Base-by-base conservation (phyloP, 2,113 vertebrate genomes). In the Carlito syrichta region DNA sequence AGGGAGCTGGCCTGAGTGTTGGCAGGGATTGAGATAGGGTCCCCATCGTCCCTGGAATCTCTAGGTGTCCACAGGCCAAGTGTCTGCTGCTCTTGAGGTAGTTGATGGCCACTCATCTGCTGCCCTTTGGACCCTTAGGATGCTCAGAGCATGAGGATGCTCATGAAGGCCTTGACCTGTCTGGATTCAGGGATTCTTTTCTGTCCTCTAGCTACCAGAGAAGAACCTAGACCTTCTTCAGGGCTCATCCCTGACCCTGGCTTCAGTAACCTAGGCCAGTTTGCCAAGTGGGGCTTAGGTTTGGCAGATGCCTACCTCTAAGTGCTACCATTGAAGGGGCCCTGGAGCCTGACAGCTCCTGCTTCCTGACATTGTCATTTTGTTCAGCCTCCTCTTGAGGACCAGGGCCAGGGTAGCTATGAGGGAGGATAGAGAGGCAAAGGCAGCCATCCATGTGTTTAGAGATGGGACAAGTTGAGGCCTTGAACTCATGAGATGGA, bases 61-160 rank as follows among this genome's bases (percentile, higher is more conserved):
- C 58, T 87, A 48, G 58, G 16, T 73, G 45, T 54, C 56, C 79
- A 54, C 16, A 83, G 50, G 66, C 66, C 71, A 58, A 9, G 43
- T 62, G 6, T 82, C 69, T 92, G 14, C 8, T 85, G 66, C 23
- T 73, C 27, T 54, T 79, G 25, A 90, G 74, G 52, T 88, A 25
- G 7, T 54, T 17, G 1, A 2, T 77, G 35, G 50, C 45, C 66
- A 17, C 38, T 79, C 11, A 40, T 35, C 40, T 84, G 9, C 56
- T 97, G 90, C 60, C 63, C 94, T 69, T 89, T 97, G 83, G 38
- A 68, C 52, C 79, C 85, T 95, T 74, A 66, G 90, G 89, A 92
- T 92, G 54, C 40, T 73, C 54, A 66, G 73, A 56, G 50, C 32
- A 1, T 73, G 92, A 56, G 86, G n/a, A 73, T 74, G 27, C 63